A percentile compares a stretch with the other conserved stretches of the same genome.
Conservation (phyloP, 2,797 vertebrate species). For the Anolis apletophallus region DNA sequence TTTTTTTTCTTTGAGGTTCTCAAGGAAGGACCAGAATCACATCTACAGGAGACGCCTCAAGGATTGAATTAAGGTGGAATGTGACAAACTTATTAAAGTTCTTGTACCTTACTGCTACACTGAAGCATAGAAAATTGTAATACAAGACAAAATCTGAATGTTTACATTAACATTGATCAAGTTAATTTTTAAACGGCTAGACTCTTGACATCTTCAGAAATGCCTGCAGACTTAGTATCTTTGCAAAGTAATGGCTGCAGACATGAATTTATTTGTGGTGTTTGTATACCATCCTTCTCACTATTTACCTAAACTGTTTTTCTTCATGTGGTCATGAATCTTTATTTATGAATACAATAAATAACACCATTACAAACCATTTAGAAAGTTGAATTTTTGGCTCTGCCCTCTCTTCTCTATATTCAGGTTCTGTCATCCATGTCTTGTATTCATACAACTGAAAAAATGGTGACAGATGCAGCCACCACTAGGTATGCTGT, state of each 20-base stretch:
- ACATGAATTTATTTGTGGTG: neutral
- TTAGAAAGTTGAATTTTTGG: no score
- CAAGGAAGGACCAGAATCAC: neutral
- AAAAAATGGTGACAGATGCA: no score
- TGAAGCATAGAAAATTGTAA: neutral
- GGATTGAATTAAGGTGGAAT: neutral
- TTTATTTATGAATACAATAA: neutral
- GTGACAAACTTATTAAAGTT: neutral
- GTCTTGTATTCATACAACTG: no score
- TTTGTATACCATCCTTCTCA: no score
- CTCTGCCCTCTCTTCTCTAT: no score
- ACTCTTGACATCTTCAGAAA: no score
- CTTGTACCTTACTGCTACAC: neutral
- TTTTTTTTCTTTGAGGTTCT: neutral
- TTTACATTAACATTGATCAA: conserved; percentile 29
- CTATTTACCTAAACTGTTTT: neutral
- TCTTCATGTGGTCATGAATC: neutral
- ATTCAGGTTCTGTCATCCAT: no score
- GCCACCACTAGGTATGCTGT: no score
- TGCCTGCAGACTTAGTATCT: no score
- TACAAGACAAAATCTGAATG: neutral
- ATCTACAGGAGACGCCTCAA: neutral
- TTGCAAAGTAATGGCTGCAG: no score
- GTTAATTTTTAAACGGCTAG: conserved; percentile 8
- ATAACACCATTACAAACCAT: neutral